Percentiles rank a stretch among this genome's conserved stretches.
Evolutionary conservation across 2,888 invertebrate genomes (phyloP).

Genomic region (Taphrorychus bicolor): DNA sequence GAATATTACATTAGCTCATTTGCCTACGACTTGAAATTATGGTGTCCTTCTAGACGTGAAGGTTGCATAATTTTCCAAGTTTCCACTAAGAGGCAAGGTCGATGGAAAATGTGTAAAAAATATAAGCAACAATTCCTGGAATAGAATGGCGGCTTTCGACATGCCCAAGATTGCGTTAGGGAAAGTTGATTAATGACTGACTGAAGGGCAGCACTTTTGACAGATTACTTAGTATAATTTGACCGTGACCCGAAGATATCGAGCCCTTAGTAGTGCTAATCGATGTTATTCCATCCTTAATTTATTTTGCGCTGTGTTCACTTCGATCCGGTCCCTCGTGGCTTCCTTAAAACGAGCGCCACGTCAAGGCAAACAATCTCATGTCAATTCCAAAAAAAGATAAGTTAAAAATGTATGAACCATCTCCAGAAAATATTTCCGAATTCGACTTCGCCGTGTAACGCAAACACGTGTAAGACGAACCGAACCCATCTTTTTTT

Average conservation of each 20-base stretch:
- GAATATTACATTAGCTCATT: background rate
- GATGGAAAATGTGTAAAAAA: no score
- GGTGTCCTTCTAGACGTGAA: no score
- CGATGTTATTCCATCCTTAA: background rate
- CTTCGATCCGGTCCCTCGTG: background rate
- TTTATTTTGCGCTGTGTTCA: background rate
- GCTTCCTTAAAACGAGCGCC: background rate
- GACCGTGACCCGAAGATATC: background rate
- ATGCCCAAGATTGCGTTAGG: background rate
- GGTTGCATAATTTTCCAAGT: background rate
- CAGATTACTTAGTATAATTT: constrained; percentile 7
- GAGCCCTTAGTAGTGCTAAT: background rate
- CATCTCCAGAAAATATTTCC: background rate
- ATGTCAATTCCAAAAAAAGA: background rate
- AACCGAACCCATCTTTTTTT: background rate
- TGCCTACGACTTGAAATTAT: background rate
- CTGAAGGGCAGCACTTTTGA: background rate
- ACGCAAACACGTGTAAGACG: background rate
- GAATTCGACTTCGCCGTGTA: background rate
- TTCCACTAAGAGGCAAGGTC: background rate
- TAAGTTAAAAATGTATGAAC: background rate
- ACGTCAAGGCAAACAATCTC: background rate
- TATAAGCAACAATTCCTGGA: background rate
- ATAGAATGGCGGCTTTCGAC: background rate
- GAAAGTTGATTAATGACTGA: constrained; percentile 8